Percentiles rank a stretch among this genome's conserved stretches.
phyloP scores from a whole-genome alignment of 2,888 invertebrate species.

The Uropetala carovei region DNA sequence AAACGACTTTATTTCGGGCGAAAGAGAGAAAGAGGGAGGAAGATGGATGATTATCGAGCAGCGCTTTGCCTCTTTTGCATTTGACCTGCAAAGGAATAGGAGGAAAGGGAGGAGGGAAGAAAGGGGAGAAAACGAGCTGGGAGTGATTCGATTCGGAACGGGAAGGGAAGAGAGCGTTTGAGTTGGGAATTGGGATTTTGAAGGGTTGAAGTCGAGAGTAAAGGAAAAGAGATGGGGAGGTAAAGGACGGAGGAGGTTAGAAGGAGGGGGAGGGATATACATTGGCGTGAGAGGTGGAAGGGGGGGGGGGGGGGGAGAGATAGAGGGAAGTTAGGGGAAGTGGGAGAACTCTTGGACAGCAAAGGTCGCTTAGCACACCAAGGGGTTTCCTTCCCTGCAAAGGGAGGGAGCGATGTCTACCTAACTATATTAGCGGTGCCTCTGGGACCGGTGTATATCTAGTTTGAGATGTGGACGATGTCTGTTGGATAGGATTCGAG shows the following conservation, averaged over 20 bases:
- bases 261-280: too few species aligned
- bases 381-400: background rate
- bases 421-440: background rate
- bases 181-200: background rate
- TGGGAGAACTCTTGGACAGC: background rate
- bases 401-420: background rate
- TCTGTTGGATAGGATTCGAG: background rate
- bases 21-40: background rate
- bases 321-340: background rate
- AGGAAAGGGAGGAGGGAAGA: background rate
- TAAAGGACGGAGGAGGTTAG: too few species aligned
- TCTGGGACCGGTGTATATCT: background rate
- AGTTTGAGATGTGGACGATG: background rate
- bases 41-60: background rate
- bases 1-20: too few species aligned
- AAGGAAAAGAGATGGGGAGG: too few species aligned
- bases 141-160: too few species aligned
- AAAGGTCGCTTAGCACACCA: background rate
- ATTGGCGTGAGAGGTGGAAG: too few species aligned
- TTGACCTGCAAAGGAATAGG: background rate
- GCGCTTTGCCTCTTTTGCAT: background rate
- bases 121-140: too few species aligned
- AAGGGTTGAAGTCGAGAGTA: too few species aligned
- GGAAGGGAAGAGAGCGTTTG: background rate
- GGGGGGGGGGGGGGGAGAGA: too few species aligned